Evolutionary conservation across 2,113 vertebrate species (phyloP).

Genomic region (Puma concolor): DNA sequence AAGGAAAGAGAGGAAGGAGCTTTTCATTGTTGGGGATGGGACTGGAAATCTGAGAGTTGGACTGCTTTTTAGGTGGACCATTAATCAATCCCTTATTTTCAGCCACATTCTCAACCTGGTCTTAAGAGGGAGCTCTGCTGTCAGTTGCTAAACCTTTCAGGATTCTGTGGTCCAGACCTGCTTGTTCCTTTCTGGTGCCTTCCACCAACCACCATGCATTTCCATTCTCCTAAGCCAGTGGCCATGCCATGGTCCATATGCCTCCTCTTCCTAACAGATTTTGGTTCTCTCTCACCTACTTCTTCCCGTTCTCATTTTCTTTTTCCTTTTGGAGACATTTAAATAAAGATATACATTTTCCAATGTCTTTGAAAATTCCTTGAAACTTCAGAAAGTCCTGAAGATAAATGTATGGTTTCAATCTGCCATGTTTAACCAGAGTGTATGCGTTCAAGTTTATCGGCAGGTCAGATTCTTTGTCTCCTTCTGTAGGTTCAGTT

Average conservation of each 20-base stretch:
- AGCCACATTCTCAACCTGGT: too few relatives aligned
- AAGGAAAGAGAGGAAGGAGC: neutral
- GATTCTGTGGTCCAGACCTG: neutral
- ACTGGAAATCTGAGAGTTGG: neutral
- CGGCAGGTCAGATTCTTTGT: neutral
- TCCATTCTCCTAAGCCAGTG: neutral
- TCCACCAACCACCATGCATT: rapidly evolving
- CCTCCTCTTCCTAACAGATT: neutral
- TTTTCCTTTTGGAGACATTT: neutral
- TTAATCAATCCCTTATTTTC: neutral
- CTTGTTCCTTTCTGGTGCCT: neutral
- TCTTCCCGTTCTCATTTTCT: neutral
- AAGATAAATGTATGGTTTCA: neutral
- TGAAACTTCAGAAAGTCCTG: neutral
- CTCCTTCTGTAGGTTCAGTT: neutral
- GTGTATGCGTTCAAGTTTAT: neutral
- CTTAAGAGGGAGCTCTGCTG: neutral
- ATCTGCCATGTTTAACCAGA: neutral
- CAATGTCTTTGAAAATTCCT: neutral
- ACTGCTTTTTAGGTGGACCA: neutral
- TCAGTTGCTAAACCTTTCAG: neutral
- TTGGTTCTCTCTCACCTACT: neutral
- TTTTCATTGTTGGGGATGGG: neutral
- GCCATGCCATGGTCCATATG: neutral
- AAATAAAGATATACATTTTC: neutral